Evolutionary conservation across 2,888 invertebrate species (phyloP).

Genomic region (Drosophila fulvimacula): DNA sequence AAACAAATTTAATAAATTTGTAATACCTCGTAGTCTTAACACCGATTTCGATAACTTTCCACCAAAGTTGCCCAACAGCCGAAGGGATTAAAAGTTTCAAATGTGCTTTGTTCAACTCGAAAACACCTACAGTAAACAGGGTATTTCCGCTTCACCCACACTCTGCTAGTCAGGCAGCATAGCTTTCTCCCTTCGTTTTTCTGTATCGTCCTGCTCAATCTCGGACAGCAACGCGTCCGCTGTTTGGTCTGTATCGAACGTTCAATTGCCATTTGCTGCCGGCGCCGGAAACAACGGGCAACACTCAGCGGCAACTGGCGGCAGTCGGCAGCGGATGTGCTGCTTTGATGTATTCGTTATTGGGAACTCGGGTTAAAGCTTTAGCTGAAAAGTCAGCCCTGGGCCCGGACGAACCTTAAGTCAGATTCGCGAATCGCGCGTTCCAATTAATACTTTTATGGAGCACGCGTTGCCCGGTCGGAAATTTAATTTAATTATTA

Average conservation of each 20-base stretch:
- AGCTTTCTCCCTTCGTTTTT: slow-evolving; percentile 37
- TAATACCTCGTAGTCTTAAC: neutral
- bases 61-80: neutral
- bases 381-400: slow-evolving; percentile 18
- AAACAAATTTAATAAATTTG: neutral
- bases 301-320: slow-evolving; percentile 47
- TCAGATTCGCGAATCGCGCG: slow-evolving; percentile 43
- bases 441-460: slow-evolving; percentile 74
- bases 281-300: slow-evolving; percentile 66
- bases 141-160: slow-evolving; percentile 1
- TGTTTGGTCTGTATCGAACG: slow-evolving; percentile 25
- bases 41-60: neutral
- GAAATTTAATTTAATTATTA: slow-evolving; percentile 77
- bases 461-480: slow-evolving; percentile 36
- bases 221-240: slow-evolving; percentile 33
- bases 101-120: neutral
- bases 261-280: slow-evolving; percentile 62
- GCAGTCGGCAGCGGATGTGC: slow-evolving; percentile 50
- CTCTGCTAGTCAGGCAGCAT: slow-evolving; percentile 4
- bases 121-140: neutral
- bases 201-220: slow-evolving; percentile 71
- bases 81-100: neutral
- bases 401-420: slow-evolving; percentile 44
- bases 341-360: slow-evolving; percentile 48
- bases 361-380: slow-evolving; percentile 6